Evolutionary conservation across 2,113 vertebrate genomes (phyloP), one percentile per base, ranked within the genome.

Genomic region (Pipra filicauda): DNA sequence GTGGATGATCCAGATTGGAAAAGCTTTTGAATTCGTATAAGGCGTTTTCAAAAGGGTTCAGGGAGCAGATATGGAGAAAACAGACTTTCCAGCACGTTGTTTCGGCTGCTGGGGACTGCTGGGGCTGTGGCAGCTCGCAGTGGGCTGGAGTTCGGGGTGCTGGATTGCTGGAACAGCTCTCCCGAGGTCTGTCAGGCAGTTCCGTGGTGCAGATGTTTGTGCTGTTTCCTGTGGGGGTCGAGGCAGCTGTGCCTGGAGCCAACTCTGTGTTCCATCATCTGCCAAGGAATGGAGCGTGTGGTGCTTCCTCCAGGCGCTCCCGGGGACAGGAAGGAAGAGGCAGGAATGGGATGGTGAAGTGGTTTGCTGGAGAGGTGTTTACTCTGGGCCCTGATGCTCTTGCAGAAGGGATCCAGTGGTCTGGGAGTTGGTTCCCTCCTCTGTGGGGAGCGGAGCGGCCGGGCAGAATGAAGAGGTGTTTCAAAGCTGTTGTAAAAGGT

Each of bases 221-320:
- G 95, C 94, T 78, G 91, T 33, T 95, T 73, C 43, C 88, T 93
- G 59, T 13, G 83, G 82, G 94, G 79, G 64, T 37, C 22, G 72
- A 61, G 86, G 65, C 89, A 81, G 95, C 94, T 54, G 84, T 5
- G 22, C 87, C 84, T 51, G 41, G 4, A 74, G 75, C 88, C 88
- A 67, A 3, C 89, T 41, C 93, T 71, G 91, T 2, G 0, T 77
- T 80, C 92, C 65, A 28, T 75, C 90, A n/a, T 1, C 80, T 3
- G 9, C 88, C 82, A 0, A 11, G 83, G 39, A 70, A 1, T 49
- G 41, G 35, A 27, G 93, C 18, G 5, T 1, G 28, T 35, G 3
- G 76, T 2, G 20, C 88, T 35, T 15, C 11, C 85, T 35, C 37
- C 6, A 4, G 58, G 3, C 26, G 0, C 26, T 9, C 1, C 4